Evolutionary conservation across 2,113 vertebrate genomes (phyloP), one percentile per base, ranked within the genome.

Genomic region (Equus przewalskii): DNA sequence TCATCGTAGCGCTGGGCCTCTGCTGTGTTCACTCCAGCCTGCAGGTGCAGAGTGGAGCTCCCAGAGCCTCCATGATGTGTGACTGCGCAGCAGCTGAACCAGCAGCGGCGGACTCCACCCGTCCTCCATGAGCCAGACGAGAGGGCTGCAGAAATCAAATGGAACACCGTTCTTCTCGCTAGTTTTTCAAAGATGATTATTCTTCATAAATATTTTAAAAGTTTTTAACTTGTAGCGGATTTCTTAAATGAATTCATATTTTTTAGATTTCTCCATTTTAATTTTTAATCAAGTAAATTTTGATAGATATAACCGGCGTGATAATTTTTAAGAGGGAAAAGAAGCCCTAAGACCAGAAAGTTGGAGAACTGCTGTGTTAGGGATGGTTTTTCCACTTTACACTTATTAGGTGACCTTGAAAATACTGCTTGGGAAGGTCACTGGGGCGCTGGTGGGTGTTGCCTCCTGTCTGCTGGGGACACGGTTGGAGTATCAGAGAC

Each of bases 251-350:
- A 82, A 92, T 41, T 41, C 36, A 41, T 70, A 14, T 9, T 41
- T 62, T 58, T 88, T 54, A 33, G 33, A 56, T 58, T 60, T 85
- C 51, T 72, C 46, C 22, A 30, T 51, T n/a, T 97, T 65, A 36
- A 36, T 89, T 64, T 89, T 36, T 28, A 70, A 79, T 83, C 80
- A 36, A 83, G n/a, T 95, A 76, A 60, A 44, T 95, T 33, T 60
- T 18, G 58, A 73, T 14, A 65, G 64, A 51, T 46, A 30, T n/a
- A 97, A 30, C 21, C 3, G 7, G 44, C 24, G 9, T 8, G 24
- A 82, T 51, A 51, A 12, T 70, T 89, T 92, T 65, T 65, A 62
- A 70, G 44, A 87, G 16, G 28, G 7, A 9, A 86, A 96, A 33
- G 72, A 33, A n/a, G 6, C 9, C 49, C 49, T 76, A 49, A 19